Evolutionary conservation across 2,888 invertebrate species (phyloP).

Genomic region (Seladonia tumulorum): DNA sequence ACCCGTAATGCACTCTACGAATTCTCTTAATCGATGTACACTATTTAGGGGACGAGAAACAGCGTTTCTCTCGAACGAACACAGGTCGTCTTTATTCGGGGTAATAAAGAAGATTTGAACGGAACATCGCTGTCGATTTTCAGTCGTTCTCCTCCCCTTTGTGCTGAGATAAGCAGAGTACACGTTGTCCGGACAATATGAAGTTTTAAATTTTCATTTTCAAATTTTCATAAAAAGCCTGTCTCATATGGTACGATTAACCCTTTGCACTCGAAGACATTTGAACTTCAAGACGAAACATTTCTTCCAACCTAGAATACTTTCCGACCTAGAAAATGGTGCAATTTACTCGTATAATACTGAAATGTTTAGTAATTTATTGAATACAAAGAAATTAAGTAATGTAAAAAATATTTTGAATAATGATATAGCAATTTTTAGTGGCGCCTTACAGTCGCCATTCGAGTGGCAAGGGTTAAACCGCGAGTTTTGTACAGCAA

Average conservation of each 20-base stretch:
- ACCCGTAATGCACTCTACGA: conserved; percentile 38
- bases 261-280: too few species aligned
- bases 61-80: conserved; percentile 7
- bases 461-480: too few species aligned
- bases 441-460: too few species aligned
- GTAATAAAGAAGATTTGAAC: conserved; percentile 51
- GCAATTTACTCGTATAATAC: too few species aligned
- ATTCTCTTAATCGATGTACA: conserved; percentile 48
- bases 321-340: too few species aligned
- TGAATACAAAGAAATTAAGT: too few species aligned
- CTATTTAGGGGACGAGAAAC: conserved; percentile 31
- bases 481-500: background rate
- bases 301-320: too few species aligned
- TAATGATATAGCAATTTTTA: too few species aligned
- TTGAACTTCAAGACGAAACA: too few species aligned
- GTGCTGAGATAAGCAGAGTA: background rate
- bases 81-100: conserved; percentile 12
- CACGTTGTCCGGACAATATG: background rate
- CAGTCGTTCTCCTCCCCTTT: background rate
- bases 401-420: too few species aligned
- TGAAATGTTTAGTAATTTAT: too few species aligned
- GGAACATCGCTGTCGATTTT: background rate
- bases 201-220: background rate
- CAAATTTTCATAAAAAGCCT: too few species aligned
- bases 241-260: background rate